phyloP scores from a whole-genome alignment of 1,140 invertebrate genomes.

The Drosophila serrata region DNA sequence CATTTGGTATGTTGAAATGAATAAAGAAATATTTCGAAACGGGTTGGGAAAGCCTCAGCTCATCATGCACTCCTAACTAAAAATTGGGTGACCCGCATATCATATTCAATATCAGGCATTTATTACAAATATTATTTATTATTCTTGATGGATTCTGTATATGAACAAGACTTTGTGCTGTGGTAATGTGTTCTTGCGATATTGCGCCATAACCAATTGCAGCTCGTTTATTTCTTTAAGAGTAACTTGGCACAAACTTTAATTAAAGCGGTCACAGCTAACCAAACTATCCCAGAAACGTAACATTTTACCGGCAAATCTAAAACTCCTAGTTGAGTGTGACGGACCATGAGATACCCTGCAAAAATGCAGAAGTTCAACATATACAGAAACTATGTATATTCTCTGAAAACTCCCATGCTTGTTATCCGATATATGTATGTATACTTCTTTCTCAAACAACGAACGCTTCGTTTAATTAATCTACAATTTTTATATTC shows the following conservation, averaged over 20 bases:
- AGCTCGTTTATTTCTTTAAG: neutral
- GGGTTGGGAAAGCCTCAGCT: neutral
- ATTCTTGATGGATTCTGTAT: neutral
- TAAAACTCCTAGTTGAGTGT: too few species aligned
- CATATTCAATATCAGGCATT: neutral
- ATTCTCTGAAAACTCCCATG: neutral
- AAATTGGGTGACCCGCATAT: constrained; percentile 14
- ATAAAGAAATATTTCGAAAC: neutral
- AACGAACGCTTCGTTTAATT: neutral
- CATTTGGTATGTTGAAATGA: neutral
- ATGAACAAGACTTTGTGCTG: neutral
- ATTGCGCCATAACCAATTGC: neutral
- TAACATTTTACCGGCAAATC: too few species aligned
- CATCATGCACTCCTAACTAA: too few species aligned
- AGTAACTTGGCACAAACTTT: too few species aligned
- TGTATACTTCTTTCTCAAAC: neutral
- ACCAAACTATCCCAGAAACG: too few species aligned
- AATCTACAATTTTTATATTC: too few species aligned
- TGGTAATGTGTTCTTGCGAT: neutral
- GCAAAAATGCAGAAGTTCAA: too few species aligned
- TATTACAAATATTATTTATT: neutral
- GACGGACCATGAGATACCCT: too few species aligned
- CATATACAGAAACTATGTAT: too few species aligned
- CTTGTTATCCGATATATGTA: neutral
- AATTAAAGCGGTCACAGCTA: too few species aligned